Base-by-base conservation (phyloP, 2,888 invertebrate genomes). In the Lasioglossum marginatum region DNA sequence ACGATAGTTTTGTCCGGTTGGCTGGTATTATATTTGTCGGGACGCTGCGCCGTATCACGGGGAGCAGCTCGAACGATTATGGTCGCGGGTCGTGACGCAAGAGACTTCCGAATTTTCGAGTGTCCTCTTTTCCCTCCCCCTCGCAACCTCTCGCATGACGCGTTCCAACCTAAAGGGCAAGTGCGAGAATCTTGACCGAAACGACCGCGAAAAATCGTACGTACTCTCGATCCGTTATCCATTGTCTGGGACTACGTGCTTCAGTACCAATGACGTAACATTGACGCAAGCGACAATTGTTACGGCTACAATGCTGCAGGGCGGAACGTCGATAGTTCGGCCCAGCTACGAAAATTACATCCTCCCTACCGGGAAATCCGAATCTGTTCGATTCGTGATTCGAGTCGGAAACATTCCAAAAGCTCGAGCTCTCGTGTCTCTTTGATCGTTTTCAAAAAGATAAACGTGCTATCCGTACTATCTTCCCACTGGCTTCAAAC, bases 211-310 rank as follows among this genome's bases (percentile, higher is more conserved):
- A 70, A 40, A 70, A 40, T 70, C 70, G 70, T 70, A n/a, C n/a
- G n/a, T 40, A 70, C n/a, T 14, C 88, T 89, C 89, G 90, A 88
- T 90, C 71, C 87, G 79, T 87, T 90, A 85, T 88, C 78, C 85
- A 85, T 77, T 76, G 87, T 52, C 77, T 68, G 71, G 74, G 57
- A 23, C 82, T 78, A 82, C 84, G 86, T 87, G 79, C 83, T 82
- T 82, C 87, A 79, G 81, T 80, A 89, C 87, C 86, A 85, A 86
- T 93, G 93, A 93, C 93, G 93, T 93, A 91, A 92, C 91, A 91
- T 90, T 93, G 93, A 93, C 93, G 93, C 89, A 93, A 93, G 91
- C 92, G 91, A 92, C 93, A 93, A 93, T 93, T 92, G 93, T 92
- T 88, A 91, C 90, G 91, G 92, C 92, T 92, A 93, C 91, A 93